Percentiles rank a stretch among this genome's conserved stretches.
Evolutionary conservation across 2,113 vertebrate genomes (phyloP).

Genomic region (Hystrix brachyura): DNA sequence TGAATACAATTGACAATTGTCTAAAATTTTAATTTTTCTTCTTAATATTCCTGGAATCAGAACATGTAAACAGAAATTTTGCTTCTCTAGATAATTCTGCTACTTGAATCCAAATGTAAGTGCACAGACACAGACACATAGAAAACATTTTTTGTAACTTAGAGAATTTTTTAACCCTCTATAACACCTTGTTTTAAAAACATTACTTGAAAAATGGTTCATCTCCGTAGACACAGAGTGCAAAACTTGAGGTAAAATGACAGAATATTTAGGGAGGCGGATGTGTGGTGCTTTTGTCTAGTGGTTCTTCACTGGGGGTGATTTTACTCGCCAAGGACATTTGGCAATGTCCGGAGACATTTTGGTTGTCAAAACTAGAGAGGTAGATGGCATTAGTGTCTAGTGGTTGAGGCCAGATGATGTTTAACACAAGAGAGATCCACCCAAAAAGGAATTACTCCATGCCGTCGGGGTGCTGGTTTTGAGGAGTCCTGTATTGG

Average conservation of each 20-base stretch:
- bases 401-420: neutral
- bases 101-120: slow-evolving; percentile 15
- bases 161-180: neutral
- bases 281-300: neutral
- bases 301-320: neutral
- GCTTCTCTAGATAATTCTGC: neutral
- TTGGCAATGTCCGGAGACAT: neutral
- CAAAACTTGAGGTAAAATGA: neutral
- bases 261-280: neutral
- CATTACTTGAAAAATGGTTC: neutral
- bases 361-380: neutral
- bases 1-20: neutral
- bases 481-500: neutral
- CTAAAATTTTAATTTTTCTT: neutral
- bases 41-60: neutral
- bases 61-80: neutral
- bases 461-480: neutral
- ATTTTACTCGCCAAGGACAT: neutral
- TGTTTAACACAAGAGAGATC: neutral
- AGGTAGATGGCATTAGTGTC: neutral
- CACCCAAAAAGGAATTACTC: neutral
- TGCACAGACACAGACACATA: neutral
- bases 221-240: neutral
- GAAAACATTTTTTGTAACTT: neutral
- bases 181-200: neutral